phyloP scores from a whole-genome alignment of 2,797 vertebrate species.

The Chelonia mydas region DNA sequence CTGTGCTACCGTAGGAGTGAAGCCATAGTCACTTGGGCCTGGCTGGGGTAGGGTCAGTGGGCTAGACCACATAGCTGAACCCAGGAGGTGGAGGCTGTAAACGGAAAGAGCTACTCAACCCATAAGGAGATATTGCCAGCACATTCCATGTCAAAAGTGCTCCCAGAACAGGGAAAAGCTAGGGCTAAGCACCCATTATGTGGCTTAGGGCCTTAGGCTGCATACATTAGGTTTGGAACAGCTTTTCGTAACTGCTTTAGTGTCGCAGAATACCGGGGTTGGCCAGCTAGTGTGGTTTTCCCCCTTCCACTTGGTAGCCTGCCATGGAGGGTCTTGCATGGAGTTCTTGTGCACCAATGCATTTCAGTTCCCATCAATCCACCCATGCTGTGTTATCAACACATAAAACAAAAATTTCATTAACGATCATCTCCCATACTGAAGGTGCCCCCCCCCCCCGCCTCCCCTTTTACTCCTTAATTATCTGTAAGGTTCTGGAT shows the following conservation, averaged over 20 bases:
- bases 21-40: accelerated
- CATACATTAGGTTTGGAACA: not conserved
- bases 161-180: not conserved
- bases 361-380: not conserved
- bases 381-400: not conserved
- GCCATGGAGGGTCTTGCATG: not conserved
- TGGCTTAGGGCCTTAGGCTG: not conserved
- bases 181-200: not conserved
- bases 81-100: not conserved
- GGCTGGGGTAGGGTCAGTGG: not conserved
- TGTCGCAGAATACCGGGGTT: not conserved
- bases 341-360: not conserved
- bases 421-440: not conserved
- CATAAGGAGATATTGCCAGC: not conserved
- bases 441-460: not conserved
- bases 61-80: not conserved
- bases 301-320: not conserved
- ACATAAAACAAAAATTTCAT: not conserved
- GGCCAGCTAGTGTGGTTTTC: not conserved
- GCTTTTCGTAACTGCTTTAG: not conserved
- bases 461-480: not conserved
- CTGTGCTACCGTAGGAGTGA: not conserved
- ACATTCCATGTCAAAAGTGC: not conserved
- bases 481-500: not conserved
- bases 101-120: not conserved